A percentile compares a stretch with the other conserved stretches of the same genome.
Evolutionary conservation across 2,113 vertebrate species (phyloP).

Genomic region (Protobothrops mucrosquamatus): DNA sequence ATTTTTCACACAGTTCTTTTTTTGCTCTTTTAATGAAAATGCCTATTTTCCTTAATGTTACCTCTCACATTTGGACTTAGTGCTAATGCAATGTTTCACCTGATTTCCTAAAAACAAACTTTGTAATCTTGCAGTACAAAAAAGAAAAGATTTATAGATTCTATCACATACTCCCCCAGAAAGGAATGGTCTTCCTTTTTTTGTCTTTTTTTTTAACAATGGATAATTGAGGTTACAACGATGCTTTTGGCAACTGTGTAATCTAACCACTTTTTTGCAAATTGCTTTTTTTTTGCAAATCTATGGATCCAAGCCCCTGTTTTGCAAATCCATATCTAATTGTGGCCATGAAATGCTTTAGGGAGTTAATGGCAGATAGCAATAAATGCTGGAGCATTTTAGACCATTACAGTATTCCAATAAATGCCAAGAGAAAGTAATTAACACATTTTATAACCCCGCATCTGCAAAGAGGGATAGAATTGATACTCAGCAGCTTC

Average conservation of each 20-base stretch:
- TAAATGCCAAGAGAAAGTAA: not conserved
- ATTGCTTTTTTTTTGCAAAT: not conserved
- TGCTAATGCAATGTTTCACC: not conserved
- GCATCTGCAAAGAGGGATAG: not conserved
- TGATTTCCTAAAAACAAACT: not conserved
- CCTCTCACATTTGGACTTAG: conserved; percentile 32
- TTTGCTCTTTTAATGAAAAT: conserved; percentile 34
- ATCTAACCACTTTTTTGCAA: not conserved
- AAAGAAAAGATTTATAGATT: not conserved
- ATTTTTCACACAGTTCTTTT: conserved; percentile 47
- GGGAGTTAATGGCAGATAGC: not conserved
- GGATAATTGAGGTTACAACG: too few species aligned
- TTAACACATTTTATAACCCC: not conserved
- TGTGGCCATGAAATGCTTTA: not conserved
- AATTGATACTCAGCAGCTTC: not conserved
- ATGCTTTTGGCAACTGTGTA: not conserved
- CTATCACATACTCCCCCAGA: conserved; percentile 18
- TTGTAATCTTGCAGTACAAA: not conserved
- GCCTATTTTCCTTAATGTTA: conserved; percentile 31
- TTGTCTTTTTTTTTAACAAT: not conserved
- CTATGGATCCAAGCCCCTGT: not conserved
- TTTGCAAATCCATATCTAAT: not conserved
- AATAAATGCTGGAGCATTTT: not conserved
- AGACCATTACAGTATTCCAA: not conserved
- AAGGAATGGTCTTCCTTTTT: not conserved